Conservation (phyloP, 2,888 invertebrate species). For the Rotaria magnacalcarata region DNA sequence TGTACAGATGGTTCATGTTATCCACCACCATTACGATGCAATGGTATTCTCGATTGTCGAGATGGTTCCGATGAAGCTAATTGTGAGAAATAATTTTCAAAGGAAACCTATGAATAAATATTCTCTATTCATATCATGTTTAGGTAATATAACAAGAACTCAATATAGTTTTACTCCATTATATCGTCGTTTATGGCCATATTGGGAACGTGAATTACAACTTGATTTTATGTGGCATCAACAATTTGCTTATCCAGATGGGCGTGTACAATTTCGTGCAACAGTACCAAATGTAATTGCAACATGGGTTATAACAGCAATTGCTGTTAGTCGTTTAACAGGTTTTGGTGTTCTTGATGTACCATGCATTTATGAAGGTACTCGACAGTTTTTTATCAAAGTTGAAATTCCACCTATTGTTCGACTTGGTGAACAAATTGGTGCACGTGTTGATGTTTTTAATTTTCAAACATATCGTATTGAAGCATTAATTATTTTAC, state of each 20-base stretch:
- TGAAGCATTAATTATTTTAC: conserved; percentile 43
- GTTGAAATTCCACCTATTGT: conserved; percentile 81
- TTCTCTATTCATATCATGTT: no score
- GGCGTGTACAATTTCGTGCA: conserved; percentile 55
- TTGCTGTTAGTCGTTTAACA: conserved; percentile 77
- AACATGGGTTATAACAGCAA: conserved; percentile 82
- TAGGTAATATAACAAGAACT: conserved; percentile 13
- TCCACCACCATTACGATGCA: conserved; percentile 71
- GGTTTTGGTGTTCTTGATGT: conserved; percentile 80
- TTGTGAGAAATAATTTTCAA: background rate
- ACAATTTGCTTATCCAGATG: conserved; percentile 51
- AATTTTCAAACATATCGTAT: conserved; percentile 74
- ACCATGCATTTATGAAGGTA: conserved; percentile 76
- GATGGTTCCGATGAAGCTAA: conserved; percentile 26
- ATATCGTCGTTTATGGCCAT: conserved; percentile 31
- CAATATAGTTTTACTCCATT: conserved; percentile 12
- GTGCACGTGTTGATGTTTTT: conserved; percentile 83
- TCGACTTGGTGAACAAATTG: conserved; percentile 85
- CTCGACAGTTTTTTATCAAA: conserved; percentile 88
- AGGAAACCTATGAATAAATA: no score
- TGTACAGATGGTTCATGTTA: conserved; percentile 67
- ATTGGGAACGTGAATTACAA: conserved; percentile 37
- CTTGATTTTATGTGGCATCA: conserved; percentile 44
- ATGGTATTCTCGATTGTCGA: conserved; percentile 71
- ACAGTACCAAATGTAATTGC: conserved; percentile 56